Evolutionary conservation across 2,888 invertebrate species (phyloP).

Genomic region (Nemotelus pantherinus): DNA sequence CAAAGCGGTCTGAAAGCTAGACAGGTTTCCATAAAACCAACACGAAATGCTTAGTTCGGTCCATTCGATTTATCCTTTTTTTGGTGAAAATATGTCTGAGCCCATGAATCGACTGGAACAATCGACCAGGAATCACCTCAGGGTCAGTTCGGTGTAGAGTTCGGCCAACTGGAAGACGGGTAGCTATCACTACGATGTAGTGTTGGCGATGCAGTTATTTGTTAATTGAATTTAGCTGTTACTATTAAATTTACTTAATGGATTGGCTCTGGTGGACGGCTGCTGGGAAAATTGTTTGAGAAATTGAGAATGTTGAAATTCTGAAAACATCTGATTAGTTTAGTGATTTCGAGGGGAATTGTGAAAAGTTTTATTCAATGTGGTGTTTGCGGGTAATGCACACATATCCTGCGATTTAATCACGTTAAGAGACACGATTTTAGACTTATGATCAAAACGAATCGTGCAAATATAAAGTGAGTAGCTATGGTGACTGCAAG

Average conservation of each 20-base stretch:
- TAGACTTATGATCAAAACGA: no score
- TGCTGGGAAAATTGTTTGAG: no score
- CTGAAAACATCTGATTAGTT: no score
- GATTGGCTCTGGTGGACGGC: background rate
- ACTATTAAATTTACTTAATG: constrained; percentile 30
- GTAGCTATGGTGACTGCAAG: no score
- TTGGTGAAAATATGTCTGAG: constrained; percentile 10
- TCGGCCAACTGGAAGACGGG: constrained; percentile 23
- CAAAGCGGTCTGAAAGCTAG: background rate
- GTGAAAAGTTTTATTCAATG: no score
- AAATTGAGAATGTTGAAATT: no score
- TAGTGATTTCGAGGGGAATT: no score
- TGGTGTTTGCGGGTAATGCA: no score
- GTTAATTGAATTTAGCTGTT: constrained; percentile 39
- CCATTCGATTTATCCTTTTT: constrained; percentile 24
- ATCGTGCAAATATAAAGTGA: no score
- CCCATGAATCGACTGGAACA: background rate
- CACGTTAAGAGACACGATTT: no score
- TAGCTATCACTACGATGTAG: background rate
- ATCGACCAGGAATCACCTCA: background rate
- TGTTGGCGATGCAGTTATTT: constrained; percentile 28
- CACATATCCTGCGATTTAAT: no score
- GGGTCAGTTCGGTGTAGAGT: background rate
- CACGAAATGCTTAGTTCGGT: background rate
- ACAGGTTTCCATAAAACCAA: background rate